Evolutionary conservation across 2,888 invertebrate genomes (phyloP).

Genomic region (Hymenopus coronatus): DNA sequence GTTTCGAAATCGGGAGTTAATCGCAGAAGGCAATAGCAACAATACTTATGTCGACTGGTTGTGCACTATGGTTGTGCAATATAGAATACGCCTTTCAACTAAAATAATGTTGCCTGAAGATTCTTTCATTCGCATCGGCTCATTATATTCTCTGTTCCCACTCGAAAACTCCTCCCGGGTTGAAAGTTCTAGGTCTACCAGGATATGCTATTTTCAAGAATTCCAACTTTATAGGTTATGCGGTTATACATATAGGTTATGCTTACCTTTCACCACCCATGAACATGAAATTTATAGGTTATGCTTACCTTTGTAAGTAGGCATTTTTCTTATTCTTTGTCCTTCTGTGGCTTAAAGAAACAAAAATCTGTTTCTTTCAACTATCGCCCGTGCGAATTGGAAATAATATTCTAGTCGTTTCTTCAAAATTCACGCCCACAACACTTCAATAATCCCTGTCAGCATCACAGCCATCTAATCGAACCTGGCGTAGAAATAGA

Average conservation of each 20-base stretch:
- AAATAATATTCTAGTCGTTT: background rate
- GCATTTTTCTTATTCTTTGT: constrained; percentile 8
- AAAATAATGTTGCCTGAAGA: background rate
- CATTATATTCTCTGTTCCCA: too few relatives aligned
- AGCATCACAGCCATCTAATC: background rate
- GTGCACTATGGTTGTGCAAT: too few relatives aligned
- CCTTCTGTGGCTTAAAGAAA: background rate
- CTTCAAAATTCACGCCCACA: background rate
- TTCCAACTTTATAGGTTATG: too few relatives aligned
- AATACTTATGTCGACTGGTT: too few relatives aligned
- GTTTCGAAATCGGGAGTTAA: too few relatives aligned
- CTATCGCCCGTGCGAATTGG: background rate
- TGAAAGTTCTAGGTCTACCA: too few relatives aligned
- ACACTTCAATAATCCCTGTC: background rate
- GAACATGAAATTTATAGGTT: background rate
- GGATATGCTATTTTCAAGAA: too few relatives aligned
- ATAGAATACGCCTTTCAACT: too few relatives aligned
- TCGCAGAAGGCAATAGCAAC: too few relatives aligned
- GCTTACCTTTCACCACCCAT: background rate
- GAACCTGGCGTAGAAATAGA: background rate
- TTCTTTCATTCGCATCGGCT: background rate
- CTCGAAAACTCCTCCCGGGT: too few relatives aligned
- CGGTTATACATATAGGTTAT: too few relatives aligned
- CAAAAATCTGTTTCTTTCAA: background rate
- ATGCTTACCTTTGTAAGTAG: constrained; percentile 26